A percentile compares a stretch with the other conserved stretches of the same genome.
Evolutionary conservation across 2,113 vertebrate species (phyloP).

Genomic region (Corapipo altera): DNA sequence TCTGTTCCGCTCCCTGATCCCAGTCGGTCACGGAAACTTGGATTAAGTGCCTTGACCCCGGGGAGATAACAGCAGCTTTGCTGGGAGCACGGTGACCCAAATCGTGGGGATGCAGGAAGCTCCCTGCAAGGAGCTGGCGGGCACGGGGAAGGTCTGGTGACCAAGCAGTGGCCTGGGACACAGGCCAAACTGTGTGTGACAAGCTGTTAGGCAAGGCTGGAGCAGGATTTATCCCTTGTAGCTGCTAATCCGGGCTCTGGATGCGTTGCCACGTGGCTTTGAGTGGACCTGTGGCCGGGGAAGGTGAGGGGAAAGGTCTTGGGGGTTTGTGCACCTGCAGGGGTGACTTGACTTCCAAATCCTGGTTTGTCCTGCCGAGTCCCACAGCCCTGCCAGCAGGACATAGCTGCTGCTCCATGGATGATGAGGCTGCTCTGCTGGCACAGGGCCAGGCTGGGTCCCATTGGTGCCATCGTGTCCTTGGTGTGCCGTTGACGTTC

Average conservation of each 20-base stretch:
- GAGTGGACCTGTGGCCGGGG: not conserved
- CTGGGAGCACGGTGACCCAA: not conserved
- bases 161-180: not conserved
- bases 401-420: not conserved
- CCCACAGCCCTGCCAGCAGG: not conserved
- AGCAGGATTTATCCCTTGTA: not conserved
- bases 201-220: not conserved
- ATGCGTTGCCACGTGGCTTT: not conserved
- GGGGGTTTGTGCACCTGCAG: not conserved
- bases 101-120: not conserved
- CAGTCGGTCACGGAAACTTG: not conserved
- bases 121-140: not conserved
- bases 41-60: not conserved
- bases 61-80: slow-evolving; percentile 3
- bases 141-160: not conserved
- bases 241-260: not conserved
- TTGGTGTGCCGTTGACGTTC: accelerated
- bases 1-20: not conserved
- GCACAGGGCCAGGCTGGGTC: not conserved
- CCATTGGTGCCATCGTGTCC: not conserved
- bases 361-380: not conserved
- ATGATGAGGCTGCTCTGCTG: not conserved
- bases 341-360: not conserved
- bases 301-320: not conserved
- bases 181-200: not conserved